Evolutionary conservation across 2,113 vertebrate genomes (phyloP), one percentile per base, ranked within the genome.

Genomic region (Phainopepla nitens): DNA sequence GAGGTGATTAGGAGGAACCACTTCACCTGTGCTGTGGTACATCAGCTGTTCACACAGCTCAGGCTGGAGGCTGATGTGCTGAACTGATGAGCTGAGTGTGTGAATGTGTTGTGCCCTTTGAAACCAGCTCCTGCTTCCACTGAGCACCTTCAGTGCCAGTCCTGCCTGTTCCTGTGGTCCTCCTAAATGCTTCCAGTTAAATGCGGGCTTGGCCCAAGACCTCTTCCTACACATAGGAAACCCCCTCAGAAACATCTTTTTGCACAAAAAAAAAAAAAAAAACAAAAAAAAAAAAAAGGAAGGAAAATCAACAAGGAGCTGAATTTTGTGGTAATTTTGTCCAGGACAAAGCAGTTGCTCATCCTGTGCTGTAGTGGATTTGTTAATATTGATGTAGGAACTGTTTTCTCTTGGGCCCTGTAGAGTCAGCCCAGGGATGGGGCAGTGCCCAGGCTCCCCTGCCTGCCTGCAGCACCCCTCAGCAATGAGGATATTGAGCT

Each of bases 61-160:
- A 4, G 2, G 17, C 8, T 2, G 3, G 20, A 36, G 13, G 39
- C 39, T 39, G 39, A 39, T 19, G 27, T 44, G 29, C 69, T 65
- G 33, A 45, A 31, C 11, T 1, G 10, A 33, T 1, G 10, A 58
- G 14, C 49, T 31, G 50, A 17, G 20, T 13, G 4, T 3, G 1
- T 7, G 71, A 50, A 27, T 2, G 2, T n/a, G 25, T 66, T 9
- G 36, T 41, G 35, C 42, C 60, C 3, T 1, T 28, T 44, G 61
- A 79, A 90, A 53, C n/a, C 39, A 14, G 3, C 23, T 80, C 31
- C 16, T 35, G 29, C 39, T 62, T 73, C 64, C 42, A 27, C 18
- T 0, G 4, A 57, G 12, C 29, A 44, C 44, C 17, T 61, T 76
- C 76, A 64, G 10, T 28, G 25, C 25, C 13, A 28, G 17, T 27